Percentiles rank a stretch among this genome's conserved stretches.
Conservation (phyloP, 2,888 invertebrate species). For the Pandemis corylana region DNA sequence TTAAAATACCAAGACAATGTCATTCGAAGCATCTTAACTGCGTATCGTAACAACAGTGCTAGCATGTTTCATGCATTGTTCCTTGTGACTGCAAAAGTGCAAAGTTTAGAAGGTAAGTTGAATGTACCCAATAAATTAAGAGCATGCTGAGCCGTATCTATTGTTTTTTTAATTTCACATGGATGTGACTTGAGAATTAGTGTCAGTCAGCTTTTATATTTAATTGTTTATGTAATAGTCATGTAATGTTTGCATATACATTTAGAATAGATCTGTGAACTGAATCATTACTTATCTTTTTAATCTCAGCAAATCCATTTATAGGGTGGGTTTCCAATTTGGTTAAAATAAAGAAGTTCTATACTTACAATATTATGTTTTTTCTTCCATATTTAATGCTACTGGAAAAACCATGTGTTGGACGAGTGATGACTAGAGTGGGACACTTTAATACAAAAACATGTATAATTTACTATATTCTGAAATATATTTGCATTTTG, state of each 20-base stretch:
- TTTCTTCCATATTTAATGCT: no score
- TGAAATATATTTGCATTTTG: no score
- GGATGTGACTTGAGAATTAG: neutral
- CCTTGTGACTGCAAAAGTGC: neutral
- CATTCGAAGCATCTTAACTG: neutral
- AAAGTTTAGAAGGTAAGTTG: neutral
- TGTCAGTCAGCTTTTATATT: slow-evolving; percentile 4
- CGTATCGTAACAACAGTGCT: neutral
- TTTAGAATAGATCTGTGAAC: neutral
- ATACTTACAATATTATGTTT: no score
- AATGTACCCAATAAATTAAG: neutral
- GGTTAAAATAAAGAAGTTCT: neutral
- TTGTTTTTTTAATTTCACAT: slow-evolving; percentile 39
- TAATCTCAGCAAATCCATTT: neutral
- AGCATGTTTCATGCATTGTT: slow-evolving; percentile 9
- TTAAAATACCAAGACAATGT: slow-evolving; percentile 26
- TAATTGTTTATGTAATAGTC: slow-evolving; percentile 2
- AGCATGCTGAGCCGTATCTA: slow-evolving; percentile 8
- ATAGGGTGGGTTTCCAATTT: neutral
- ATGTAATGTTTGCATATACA: slow-evolving; percentile 3
- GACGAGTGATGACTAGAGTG: no score
- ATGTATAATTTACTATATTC: no score
- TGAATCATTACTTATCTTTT: neutral
- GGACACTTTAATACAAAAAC: no score
- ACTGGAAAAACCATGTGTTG: no score